Percentiles rank a stretch among this genome's conserved stretches.
Evolutionary conservation across 2,888 invertebrate species (phyloP).

Genomic region (Phaedon cochleariae): DNA sequence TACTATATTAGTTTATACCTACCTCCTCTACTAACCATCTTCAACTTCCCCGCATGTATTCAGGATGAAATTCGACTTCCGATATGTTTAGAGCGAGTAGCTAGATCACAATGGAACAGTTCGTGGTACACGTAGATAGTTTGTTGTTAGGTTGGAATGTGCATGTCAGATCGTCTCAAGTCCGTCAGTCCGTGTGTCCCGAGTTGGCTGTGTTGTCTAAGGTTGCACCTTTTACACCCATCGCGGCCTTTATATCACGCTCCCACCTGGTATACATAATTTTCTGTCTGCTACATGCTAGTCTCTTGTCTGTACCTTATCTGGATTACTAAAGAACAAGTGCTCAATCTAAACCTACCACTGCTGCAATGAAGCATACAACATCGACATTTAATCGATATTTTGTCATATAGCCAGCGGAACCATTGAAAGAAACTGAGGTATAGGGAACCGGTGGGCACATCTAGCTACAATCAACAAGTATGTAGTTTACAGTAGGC

Average conservation of each 20-base stretch:
- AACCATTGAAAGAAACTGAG: conserved; percentile 80
- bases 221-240: conserved; percentile 57
- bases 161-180: conserved; percentile 51
- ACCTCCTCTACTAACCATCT: conserved; percentile 34
- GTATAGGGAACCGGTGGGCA: conserved; percentile 70
- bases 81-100: conserved; percentile 46
- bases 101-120: conserved; percentile 20
- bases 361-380: conserved; percentile 4
- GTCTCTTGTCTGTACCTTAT: conserved; percentile 29
- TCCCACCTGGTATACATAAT: conserved; percentile 43
- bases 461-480: conserved; percentile 69
- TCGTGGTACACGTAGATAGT: conserved; percentile 53
- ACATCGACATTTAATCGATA: conserved; percentile 40
- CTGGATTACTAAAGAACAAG: conserved; percentile 13
- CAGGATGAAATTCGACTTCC: conserved; percentile 21
- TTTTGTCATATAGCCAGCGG: conserved; percentile 72
- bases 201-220: conserved; percentile 63
- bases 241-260: conserved; percentile 2
- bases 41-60: conserved; percentile 49
- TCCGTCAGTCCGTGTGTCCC: conserved; percentile 38
- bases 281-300: conserved; percentile 43
- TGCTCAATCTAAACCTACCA: background rate
- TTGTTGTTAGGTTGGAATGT: conserved; percentile 50
- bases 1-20: conserved; percentile 31
- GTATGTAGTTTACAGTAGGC: conserved; percentile 68